Conservation (phyloP, 1,140 invertebrate species). For the Lepidostoma basale region DNA sequence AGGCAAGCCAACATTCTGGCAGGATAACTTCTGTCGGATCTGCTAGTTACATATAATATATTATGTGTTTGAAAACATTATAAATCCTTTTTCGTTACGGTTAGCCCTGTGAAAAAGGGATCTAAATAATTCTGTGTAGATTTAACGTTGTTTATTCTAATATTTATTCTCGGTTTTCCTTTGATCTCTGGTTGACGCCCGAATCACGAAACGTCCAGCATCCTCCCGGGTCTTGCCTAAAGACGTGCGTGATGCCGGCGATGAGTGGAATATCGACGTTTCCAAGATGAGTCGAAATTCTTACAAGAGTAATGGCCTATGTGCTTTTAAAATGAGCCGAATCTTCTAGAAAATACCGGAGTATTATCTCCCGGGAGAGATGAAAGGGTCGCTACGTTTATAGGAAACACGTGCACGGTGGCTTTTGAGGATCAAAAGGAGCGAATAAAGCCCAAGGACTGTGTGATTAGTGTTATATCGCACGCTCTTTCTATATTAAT, state of each 20-base stretch:
- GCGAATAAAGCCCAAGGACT: neutral
- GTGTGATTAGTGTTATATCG: slow-evolving; percentile 11
- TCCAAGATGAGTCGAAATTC: slow-evolving; percentile 8
- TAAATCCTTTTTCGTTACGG: too few species aligned
- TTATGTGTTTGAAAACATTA: too few species aligned
- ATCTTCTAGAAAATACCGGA: slow-evolving; percentile 4
- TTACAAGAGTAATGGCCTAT: neutral
- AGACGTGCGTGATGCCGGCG: neutral
- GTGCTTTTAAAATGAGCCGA: slow-evolving; percentile 12
- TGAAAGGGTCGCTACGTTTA: neutral
- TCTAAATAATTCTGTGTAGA: too few species aligned
- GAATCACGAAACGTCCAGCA: neutral
- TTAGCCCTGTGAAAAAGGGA: too few species aligned
- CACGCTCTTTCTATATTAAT: too few species aligned
- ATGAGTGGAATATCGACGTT: slow-evolving; percentile 9
- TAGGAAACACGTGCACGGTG: slow-evolving; percentile 11
- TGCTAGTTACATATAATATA: too few species aligned
- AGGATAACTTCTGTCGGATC: too few species aligned
- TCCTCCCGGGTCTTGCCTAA: neutral
- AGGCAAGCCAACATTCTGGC: too few species aligned
- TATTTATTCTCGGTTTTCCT: neutral
- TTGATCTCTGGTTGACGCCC: neutral
- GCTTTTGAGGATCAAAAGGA: slow-evolving; percentile 17
- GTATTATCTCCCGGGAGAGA: neutral
- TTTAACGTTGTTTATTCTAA: slow-evolving; percentile 1